Base-by-base conservation (phyloP, 2,888 invertebrate genomes). In the Yponomeuta cagnagella region DNA sequence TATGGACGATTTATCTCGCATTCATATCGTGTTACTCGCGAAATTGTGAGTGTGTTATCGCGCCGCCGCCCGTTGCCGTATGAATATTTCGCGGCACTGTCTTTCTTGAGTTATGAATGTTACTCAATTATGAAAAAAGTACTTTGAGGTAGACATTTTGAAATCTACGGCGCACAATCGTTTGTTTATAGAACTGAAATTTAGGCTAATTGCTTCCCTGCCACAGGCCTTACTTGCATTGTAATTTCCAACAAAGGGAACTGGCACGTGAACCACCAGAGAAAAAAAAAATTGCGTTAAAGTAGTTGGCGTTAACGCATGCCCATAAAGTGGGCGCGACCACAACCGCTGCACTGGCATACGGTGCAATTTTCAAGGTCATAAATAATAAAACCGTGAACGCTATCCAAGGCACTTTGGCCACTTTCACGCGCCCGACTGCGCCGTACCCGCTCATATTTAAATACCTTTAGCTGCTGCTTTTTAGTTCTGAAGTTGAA, bases 381-480 rank as follows among this genome's bases (percentile, higher is more conserved):
- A 84, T 92, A 91, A 92, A 91, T 92, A 91, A 92, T 90, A 88
- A 86, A 89, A 86, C 84, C 84, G 83, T 86, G 86, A 89, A 87
- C 84, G 85, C 86, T 83, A 86, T 88, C 87, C 89, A 89, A 90
- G 89, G 86, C 84, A 86, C 87, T 89, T 89, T 88, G 88, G 86
- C 87, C 83, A 86, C 85, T 88, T 87, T 85, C 81, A 76, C 79
- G 76, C 93, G 96, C 98, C 67, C 43, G 67, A 67, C 98, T 85
- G 97, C 98, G 70, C 96, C 96, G 75, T 97, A 31, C 67, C 30
- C 52, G 52, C 52, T 58, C 30, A 31, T 64, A 64, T 64, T 64
- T 64, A 64, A 64, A 64, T 64, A 64, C 64, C 30, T 64, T 64
- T 30, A 58, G 52, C 52, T 15, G 52, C 52, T 58, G 52, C 52